Conservation (phyloP, 1,140 invertebrate genomes). For the Leguminivora glycinivorella region DNA sequence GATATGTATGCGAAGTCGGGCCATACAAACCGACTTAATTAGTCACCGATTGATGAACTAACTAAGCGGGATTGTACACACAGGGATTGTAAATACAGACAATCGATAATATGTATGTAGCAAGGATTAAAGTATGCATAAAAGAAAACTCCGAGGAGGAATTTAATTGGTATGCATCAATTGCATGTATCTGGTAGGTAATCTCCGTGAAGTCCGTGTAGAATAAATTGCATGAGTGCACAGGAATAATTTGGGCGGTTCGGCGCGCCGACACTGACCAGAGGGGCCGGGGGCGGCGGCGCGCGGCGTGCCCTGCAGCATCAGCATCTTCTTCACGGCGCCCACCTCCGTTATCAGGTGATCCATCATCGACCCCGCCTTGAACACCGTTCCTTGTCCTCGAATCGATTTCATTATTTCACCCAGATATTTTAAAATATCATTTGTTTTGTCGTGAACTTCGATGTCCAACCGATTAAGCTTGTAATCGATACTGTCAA, state of each 20-base stretch:
- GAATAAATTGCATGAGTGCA: not conserved
- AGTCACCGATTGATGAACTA: no score
- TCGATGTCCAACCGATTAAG: slow-evolving; percentile 69
- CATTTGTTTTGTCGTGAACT: slow-evolving; percentile 68
- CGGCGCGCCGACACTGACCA: not conserved
- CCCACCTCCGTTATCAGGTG: slow-evolving; percentile 48
- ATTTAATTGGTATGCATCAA: no score
- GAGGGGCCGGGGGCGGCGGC: slow-evolving; percentile 26
- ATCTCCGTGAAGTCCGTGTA: no score
- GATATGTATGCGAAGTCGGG: no score
- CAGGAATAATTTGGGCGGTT: not conserved
- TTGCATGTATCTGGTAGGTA: no score
- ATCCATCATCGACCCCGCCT: slow-evolving; percentile 47
- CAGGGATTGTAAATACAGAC: no score
- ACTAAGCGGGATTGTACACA: no score
- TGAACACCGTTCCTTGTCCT: slow-evolving; percentile 40
- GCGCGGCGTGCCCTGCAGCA: slow-evolving; percentile 44
- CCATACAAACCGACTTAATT: no score
- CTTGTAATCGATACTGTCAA: slow-evolving; percentile 68
- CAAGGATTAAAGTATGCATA: no score
- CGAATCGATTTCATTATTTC: slow-evolving; percentile 53
- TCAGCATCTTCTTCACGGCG: slow-evolving; percentile 47
- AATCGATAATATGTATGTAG: no score
- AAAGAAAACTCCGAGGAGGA: no score
- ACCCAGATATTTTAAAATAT: slow-evolving; percentile 57